Conservation (phyloP, 1,140 invertebrate genomes). For the Penaeus japonicus region DNA sequence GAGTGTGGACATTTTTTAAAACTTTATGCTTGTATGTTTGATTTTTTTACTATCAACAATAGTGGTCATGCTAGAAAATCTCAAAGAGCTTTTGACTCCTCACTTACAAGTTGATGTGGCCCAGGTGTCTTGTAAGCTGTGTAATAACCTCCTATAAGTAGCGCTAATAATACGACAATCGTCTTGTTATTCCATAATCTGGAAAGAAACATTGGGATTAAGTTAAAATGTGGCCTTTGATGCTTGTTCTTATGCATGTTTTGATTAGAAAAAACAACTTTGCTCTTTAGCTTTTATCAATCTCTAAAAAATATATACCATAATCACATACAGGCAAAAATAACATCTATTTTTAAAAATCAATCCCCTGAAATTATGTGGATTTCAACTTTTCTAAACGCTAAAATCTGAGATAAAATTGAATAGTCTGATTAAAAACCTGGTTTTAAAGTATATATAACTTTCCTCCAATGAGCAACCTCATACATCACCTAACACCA, state of each 20-base stretch:
- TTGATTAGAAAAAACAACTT: neutral
- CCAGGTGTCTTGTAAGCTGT: conserved; percentile 55
- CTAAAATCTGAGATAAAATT: conserved; percentile 7
- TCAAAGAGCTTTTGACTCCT: conserved; percentile 62
- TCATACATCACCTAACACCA: conserved; percentile 49
- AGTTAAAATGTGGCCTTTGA: neutral
- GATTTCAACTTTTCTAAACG: neutral
- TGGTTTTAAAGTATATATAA: conserved; percentile 63
- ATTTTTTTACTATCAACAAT: conserved; percentile 63
- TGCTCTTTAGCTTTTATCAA: no score
- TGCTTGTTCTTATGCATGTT: neutral
- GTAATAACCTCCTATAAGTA: conserved; percentile 51
- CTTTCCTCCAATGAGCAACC: conserved; percentile 71
- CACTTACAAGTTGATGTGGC: conserved; percentile 63
- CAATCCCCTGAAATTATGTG: no score
- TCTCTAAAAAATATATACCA: no score
- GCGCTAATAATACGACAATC: conserved; percentile 39
- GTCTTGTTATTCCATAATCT: conserved; percentile 59
- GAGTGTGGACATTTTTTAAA: neutral
- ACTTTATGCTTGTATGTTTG: neutral
- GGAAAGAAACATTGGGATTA: neutral
- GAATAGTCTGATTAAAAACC: neutral
- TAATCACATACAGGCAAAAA: neutral
- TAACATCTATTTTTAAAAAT: neutral
- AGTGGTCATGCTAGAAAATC: conserved; percentile 64